Evolutionary conservation across 2,113 vertebrate genomes (phyloP).

Genomic region (Dipodomys spectabilis): DNA sequence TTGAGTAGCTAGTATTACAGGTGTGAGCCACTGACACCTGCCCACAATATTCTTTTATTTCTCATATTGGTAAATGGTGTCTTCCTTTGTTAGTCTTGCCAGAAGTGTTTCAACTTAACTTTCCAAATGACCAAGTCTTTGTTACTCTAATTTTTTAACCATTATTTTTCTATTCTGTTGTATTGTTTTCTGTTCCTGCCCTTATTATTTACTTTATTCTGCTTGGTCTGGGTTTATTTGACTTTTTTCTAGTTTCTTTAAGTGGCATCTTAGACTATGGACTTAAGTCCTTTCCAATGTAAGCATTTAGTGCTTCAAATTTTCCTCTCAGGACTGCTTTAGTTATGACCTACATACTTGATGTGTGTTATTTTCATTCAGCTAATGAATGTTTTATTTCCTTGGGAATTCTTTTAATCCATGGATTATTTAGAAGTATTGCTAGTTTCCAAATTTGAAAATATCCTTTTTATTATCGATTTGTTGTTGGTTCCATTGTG

Average conservation of each 20-base stretch:
- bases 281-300: not conserved
- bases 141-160: not conserved
- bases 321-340: not conserved
- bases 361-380: not conserved
- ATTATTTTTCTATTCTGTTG: not conserved
- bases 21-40: no score
- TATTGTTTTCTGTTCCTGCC: not conserved
- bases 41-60: not conserved
- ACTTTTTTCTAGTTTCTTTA: not conserved
- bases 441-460: not conserved
- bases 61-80: not conserved
- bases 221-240: not conserved
- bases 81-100: not conserved
- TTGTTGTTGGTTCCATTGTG: not conserved
- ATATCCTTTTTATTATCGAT: not conserved
- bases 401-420: not conserved
- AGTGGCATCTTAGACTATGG: not conserved
- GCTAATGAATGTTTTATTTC: not conserved
- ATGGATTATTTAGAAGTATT: not conserved
- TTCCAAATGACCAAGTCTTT: not conserved
- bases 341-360: not conserved
- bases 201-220: not conserved
- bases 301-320: not conserved
- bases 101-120: not conserved
- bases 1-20: no score